These are phyloP conservation scores for Electrophaes corylata DNA, from an alignment of 2,888 invertebrate genomes.

Conservation along the genomic window DNA sequence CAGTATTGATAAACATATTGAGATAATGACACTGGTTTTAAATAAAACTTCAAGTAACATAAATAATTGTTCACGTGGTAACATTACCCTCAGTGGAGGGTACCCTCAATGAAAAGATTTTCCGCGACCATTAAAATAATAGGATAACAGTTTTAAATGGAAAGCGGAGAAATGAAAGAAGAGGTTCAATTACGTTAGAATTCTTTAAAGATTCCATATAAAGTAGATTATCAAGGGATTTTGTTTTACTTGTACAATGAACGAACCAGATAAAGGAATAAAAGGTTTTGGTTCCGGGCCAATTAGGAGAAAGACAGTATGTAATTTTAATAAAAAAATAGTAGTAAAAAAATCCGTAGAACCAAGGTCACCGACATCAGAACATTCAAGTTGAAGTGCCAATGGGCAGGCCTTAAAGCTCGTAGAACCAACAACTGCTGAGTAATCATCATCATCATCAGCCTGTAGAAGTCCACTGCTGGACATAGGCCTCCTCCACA, in stretches of 20 bases:
- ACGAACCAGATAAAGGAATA: neutral
- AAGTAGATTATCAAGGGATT: neutral
- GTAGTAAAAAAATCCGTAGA: too few relatives aligned
- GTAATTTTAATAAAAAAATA: too few relatives aligned
- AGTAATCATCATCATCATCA: too few relatives aligned
- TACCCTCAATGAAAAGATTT: slow-evolving; percentile 3
- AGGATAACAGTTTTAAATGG: slow-evolving; percentile 11
- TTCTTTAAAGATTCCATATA: slow-evolving; percentile 10
- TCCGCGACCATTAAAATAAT: slow-evolving; percentile 14
- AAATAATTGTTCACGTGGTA: neutral
- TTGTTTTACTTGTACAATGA: neutral
- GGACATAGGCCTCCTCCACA: too few relatives aligned
- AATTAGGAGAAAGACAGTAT: neutral
- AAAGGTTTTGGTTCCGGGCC: neutral
- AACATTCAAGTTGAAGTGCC: too few relatives aligned
- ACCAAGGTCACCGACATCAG: too few relatives aligned
- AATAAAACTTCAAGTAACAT: neutral
- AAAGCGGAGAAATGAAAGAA: slow-evolving; percentile 9
- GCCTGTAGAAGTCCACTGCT: too few relatives aligned
- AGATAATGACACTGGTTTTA: too few relatives aligned
- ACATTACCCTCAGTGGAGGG: neutral
- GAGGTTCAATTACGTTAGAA: slow-evolving; percentile 1
- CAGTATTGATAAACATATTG: too few relatives aligned
- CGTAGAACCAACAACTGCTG: too few relatives aligned
- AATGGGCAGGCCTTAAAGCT: too few relatives aligned